Percentiles rank a stretch among this genome's conserved stretches.
phyloP scores from a whole-genome alignment of 1,140 invertebrate genomes.

The Temnothorax nylanderi region DNA sequence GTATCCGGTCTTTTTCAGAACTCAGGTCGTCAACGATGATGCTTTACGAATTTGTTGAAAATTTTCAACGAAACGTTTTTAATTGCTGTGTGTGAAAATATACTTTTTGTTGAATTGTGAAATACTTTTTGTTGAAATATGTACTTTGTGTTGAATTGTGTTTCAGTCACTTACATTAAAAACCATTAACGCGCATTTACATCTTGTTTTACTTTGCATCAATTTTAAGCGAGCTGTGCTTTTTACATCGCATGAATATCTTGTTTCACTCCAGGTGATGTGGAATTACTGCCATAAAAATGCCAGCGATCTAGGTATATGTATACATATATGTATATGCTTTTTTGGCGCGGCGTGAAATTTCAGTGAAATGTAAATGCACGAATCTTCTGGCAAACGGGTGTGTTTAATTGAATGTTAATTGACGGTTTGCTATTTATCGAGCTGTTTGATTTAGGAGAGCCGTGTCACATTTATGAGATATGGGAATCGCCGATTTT shows the following conservation, averaged over 20 bases:
- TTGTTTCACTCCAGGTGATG: slow-evolving; percentile 21
- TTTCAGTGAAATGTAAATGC: slow-evolving; percentile 41
- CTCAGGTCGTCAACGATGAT: neutral
- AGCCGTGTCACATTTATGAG: slow-evolving; percentile 3
- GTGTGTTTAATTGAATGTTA: slow-evolving; percentile 43
- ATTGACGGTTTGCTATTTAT: slow-evolving; percentile 23
- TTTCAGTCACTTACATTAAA: neutral
- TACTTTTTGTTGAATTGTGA: neutral
- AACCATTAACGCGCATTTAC: neutral
- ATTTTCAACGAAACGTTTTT: neutral
- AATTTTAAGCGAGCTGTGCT: neutral
- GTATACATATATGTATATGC: neutral
- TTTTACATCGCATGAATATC: slow-evolving; percentile 18
- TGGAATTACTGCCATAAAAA: slow-evolving; percentile 27
- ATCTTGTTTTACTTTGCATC: slow-evolving; percentile 22
- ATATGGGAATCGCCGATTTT: slow-evolving; percentile 24
- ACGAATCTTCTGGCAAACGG: slow-evolving; percentile 14
- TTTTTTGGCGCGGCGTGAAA: slow-evolving; percentile 26
- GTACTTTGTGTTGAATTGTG: neutral
- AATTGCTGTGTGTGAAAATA: neutral
- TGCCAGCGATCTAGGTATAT: neutral
- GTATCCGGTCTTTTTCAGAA: neutral
- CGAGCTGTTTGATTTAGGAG: slow-evolving; percentile 14
- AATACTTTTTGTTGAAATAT: too few relatives aligned
- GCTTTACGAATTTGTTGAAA: neutral